A percentile compares a stretch with the other conserved stretches of the same genome.
Conservation (phyloP, 2,797 vertebrate species). For the Tapirus indicus region DNA sequence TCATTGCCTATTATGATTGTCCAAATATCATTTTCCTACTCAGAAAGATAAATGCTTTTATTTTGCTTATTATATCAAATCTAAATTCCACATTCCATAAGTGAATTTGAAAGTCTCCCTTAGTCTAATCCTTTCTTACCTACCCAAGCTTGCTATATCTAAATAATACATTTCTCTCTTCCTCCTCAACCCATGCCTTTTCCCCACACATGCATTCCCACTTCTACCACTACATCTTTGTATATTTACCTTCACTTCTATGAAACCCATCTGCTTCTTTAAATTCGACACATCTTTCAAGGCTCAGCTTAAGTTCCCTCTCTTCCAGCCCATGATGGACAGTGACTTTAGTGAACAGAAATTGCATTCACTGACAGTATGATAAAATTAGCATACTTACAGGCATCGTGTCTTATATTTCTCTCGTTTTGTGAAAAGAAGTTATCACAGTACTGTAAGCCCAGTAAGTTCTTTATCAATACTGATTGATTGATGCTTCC, state of each 20-base stretch:
- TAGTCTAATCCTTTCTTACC: not conserved
- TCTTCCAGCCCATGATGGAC: not conserved
- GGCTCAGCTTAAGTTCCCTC: not conserved
- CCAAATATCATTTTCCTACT: not conserved
- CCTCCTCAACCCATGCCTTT: not conserved
- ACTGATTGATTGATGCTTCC: not conserved
- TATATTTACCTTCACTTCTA: not conserved
- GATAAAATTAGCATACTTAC: not conserved
- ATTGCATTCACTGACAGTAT: not conserved
- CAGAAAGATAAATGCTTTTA: not conserved
- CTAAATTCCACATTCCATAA: not conserved
- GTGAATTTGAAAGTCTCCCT: not conserved
- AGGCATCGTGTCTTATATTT: not conserved
- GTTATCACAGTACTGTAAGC: not conserved
- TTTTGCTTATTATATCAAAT: not conserved
- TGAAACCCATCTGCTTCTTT: not conserved
- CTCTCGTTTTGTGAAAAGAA: not conserved
- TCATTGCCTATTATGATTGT: not conserved
- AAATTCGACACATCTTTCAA: not conserved
- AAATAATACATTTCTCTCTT: not conserved
- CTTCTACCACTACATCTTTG: not conserved
- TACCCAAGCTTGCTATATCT: not conserved
- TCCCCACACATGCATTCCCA: fast-evolving
- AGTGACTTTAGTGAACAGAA: not conserved
- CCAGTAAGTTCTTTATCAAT: not conserved